Conservation (phyloP, 2,797 vertebrate genomes). For the Scolopax rusticola region DNA sequence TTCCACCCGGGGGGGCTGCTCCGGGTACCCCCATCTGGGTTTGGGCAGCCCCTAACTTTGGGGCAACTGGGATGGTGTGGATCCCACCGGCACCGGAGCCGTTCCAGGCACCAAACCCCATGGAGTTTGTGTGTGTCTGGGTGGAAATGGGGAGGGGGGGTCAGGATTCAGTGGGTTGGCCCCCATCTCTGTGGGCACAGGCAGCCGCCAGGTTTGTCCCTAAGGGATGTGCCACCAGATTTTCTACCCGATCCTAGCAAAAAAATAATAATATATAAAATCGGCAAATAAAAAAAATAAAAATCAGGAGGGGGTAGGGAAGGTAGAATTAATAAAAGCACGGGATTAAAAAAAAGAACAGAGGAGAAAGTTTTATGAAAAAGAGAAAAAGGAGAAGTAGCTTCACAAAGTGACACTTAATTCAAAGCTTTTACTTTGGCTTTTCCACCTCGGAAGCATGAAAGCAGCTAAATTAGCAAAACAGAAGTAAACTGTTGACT, state of each 20-base stretch:
- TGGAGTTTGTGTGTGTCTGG: background rate
- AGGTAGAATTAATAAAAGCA: background rate
- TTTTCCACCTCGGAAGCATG: constrained; percentile 80
- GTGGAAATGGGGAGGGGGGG: accelerated
- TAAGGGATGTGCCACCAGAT: background rate
- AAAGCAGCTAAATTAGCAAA: constrained; percentile 89
- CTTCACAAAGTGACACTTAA: constrained; percentile 73
- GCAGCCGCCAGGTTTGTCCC: background rate
- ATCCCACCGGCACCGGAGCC: background rate
- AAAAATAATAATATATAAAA: no score
- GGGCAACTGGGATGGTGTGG: accelerated
- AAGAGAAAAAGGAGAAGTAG: constrained; percentile 38
- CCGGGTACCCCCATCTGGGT: background rate
- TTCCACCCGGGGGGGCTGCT: background rate
- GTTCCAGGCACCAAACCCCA: background rate
- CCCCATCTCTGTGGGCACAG: background rate
- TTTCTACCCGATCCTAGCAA: background rate
- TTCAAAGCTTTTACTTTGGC: constrained; percentile 78
- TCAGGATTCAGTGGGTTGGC: background rate
- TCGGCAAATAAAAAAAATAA: no score
- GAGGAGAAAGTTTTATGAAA: background rate
- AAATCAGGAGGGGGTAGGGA: background rate
- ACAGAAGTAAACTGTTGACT: constrained; percentile 93
- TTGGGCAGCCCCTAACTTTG: background rate
- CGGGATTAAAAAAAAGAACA: background rate